A percentile compares a stretch with the other conserved stretches of the same genome.
These are phyloP conservation scores for Heteromurus nitidus DNA, from an alignment of 2,888 invertebrate species.

Conservation along the genomic window DNA sequence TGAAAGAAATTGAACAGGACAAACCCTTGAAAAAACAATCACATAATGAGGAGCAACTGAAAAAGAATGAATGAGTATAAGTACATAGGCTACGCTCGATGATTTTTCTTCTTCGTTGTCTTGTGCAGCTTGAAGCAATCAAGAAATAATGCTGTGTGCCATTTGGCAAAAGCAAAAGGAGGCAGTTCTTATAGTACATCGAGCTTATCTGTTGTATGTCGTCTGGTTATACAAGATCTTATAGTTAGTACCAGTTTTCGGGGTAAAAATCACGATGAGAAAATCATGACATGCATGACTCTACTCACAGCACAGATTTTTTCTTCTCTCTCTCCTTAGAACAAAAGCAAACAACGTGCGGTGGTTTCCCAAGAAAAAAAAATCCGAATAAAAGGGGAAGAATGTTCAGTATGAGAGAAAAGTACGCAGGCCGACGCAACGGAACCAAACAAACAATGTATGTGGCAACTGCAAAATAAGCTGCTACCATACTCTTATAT, in stretches of 20 bases:
- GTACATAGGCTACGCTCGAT: too few relatives aligned
- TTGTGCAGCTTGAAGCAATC: constrained; percentile 23
- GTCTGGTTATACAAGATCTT: too few relatives aligned
- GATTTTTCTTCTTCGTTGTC: too few relatives aligned
- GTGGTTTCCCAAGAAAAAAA: not conserved
- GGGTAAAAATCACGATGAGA: constrained; percentile 39
- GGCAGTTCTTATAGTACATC: too few relatives aligned
- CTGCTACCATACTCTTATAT: too few relatives aligned
- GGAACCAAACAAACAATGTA: constrained; percentile 33
- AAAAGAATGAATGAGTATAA: not conserved
- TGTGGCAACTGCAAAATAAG: too few relatives aligned
- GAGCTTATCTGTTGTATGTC: too few relatives aligned
- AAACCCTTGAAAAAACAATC: constrained; percentile 54
- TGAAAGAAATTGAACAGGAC: constrained; percentile 1
- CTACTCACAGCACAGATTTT: too few relatives aligned
- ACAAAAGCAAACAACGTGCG: constrained; percentile 16
- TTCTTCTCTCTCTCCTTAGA: constrained; percentile 21
- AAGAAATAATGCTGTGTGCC: too few relatives aligned
- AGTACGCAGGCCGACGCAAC: too few relatives aligned
- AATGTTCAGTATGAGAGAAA: not conserved
- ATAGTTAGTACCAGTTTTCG: too few relatives aligned
- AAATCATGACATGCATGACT: constrained; percentile 50
- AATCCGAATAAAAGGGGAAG: not conserved
- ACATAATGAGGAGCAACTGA: constrained; percentile 42
- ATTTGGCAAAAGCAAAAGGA: too few relatives aligned